phyloP scores from a whole-genome alignment of 2,797 vertebrate genomes.

The Corythornis leucogaster region DNA sequence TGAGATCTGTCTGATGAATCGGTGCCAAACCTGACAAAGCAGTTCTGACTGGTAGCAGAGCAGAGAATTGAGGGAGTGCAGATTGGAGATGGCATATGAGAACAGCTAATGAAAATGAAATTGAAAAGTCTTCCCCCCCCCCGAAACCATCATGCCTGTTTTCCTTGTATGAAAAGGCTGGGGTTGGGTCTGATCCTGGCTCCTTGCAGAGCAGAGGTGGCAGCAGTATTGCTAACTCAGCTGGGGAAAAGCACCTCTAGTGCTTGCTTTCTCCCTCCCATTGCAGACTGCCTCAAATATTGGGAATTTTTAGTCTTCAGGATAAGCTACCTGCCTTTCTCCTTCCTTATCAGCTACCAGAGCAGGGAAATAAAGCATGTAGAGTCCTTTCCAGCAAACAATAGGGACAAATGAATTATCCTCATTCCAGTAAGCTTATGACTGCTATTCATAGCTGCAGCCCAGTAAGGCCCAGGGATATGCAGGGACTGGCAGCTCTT shows the following conservation, averaged over 20 bases:
- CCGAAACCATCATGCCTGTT: neutral
- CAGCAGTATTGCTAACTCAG: neutral
- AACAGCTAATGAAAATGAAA: neutral
- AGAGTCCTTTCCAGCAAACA: neutral
- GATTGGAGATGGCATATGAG: neutral
- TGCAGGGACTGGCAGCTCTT: neutral
- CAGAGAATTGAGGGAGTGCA: accelerated
- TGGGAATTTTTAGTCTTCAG: neutral
- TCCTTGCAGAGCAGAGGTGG: neutral
- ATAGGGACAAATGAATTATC: neutral
- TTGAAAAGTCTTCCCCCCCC: neutral
- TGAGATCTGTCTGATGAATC: neutral
- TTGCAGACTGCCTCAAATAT: neutral
- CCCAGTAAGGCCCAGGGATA: neutral
- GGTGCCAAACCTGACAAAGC: neutral
- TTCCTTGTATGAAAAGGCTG: neutral
- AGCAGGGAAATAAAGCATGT: neutral
- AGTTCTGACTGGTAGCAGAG: neutral
- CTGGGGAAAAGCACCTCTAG: neutral
- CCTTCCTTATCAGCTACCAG: neutral
- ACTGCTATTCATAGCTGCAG: neutral
- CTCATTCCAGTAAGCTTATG: too few species aligned
- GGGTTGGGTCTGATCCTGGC: neutral
- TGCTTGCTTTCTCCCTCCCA: neutral
- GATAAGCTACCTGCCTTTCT: neutral